Percentiles rank a stretch among this genome's conserved stretches.
Evolutionary conservation across 2,888 invertebrate species (phyloP).

Genomic region (Cantharis nigra): DNA sequence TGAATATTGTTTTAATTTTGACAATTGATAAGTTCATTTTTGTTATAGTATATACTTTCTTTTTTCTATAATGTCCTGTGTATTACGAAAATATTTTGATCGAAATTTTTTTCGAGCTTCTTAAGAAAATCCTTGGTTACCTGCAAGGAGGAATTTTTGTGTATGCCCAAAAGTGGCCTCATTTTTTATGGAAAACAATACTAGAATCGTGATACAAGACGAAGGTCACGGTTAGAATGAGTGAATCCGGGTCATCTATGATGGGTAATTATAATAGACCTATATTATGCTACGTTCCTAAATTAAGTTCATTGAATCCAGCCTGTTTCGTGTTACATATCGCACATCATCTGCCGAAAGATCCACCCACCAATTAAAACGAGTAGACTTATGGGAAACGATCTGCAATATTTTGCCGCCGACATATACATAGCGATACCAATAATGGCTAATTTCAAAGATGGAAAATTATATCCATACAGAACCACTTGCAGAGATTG

Average conservation of each 20-base stretch:
- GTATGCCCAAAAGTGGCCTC: conserved; percentile 30
- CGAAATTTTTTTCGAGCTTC: background rate
- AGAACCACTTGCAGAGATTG: background rate
- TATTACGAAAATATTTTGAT: background rate
- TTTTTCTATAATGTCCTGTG: no score
- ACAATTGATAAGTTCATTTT: background rate
- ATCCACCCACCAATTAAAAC: conserved; percentile 39
- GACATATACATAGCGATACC: conserved; percentile 5
- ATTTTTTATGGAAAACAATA: conserved; percentile 18
- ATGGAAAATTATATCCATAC: conserved; percentile 23
- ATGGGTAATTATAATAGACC: conserved; percentile 16
- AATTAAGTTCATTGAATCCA: conserved; percentile 16
- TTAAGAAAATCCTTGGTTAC: background rate
- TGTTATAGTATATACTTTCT: no score
- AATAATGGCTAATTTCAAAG: conserved; percentile 26
- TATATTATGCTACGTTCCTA: background rate
- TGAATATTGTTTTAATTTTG: background rate
- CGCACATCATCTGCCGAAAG: conserved; percentile 32
- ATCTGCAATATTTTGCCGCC: conserved; percentile 13
- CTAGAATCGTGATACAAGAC: conserved; percentile 13
- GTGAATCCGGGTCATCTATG: conserved; percentile 17
- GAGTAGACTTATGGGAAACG: conserved; percentile 32
- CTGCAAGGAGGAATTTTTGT: background rate
- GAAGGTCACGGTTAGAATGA: conserved; percentile 14
- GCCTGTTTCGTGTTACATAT: conserved; percentile 32